Conservation (phyloP, 1,140 invertebrate species). For the Coelopa frigida region DNA sequence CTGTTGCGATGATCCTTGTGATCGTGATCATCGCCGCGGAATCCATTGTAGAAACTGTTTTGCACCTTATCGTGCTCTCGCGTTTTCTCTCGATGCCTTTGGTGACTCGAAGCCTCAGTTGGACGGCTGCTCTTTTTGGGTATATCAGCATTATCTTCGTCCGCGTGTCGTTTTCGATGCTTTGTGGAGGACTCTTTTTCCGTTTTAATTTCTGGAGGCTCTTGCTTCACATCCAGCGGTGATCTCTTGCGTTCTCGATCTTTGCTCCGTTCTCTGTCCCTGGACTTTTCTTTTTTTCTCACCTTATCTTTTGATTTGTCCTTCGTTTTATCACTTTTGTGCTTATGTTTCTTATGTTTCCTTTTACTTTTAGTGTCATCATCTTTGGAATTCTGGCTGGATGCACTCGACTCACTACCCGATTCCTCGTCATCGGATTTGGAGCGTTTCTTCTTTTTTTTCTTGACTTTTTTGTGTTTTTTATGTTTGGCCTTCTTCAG, state of each 20-base stretch:
- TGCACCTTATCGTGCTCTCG: conserved; percentile 11
- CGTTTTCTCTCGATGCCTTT: conserved; percentile 6
- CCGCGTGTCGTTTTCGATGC: neutral
- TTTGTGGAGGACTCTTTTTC: no score
- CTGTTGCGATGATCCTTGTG: no score
- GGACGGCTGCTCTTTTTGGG: neutral
- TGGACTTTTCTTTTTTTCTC: neutral
- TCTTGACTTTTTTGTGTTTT: conserved; percentile 47
- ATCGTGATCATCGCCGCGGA: conserved; percentile 9
- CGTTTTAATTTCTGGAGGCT: neutral
- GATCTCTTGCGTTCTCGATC: conserved; percentile 10
- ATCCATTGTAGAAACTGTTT: conserved; percentile 35
- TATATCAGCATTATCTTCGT: neutral
- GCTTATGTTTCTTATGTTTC: conserved; percentile 43
- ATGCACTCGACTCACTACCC: no score
- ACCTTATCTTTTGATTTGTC: conserved; percentile 19
- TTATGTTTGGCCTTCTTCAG: conserved; percentile 49
- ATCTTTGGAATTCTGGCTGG: no score
- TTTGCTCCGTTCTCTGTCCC: conserved; percentile 19
- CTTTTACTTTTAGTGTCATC: conserved; percentile 25
- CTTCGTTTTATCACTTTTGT: conserved; percentile 37
- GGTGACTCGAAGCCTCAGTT: neutral
- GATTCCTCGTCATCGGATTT: no score
- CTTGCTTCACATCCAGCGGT: neutral
- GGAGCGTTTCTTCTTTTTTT: conserved; percentile 49